Base-by-base conservation (phyloP, 1,140 invertebrate genomes). In the Melanaphis sacchari region DNA sequence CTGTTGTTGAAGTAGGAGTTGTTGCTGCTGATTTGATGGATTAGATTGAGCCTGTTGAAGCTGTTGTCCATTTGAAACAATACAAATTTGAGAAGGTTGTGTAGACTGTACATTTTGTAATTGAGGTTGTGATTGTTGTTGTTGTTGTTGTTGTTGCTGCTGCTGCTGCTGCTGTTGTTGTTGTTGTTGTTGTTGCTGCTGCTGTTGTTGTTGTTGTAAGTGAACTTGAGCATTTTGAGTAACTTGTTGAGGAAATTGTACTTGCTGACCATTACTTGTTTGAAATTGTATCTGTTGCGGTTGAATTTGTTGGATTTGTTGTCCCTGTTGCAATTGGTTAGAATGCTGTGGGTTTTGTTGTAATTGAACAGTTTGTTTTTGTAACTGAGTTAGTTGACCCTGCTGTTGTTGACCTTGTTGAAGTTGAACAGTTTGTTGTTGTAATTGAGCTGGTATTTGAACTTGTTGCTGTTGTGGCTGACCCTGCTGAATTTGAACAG, bases 341-440 rank as follows among this genome's bases (percentile, higher is more conserved):
- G 82, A 93, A 85, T 94, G 94, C 41, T 94, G 94, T 49, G 94
- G 94, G 22, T 93, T 89, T 94, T 93, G 94, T 85, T 94, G 94
- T 46, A 95, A 95, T 76, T 96, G 96, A 87, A 96, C 95, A 8
- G 96, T 95, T 94, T 96, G 95, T 84, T 96, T 95, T 76, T 96
- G 96, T 36, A 95, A 95, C 84, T 95, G 88, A 9, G 88, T 38
- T 15, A 89, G 95, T 90, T 95, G 96, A 43, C 95, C 95, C 88
- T 95, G 95, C 46, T 95, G 95, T 88, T 95, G 95, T 90, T 95
- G 96, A 43, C 95, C 95, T 90, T 95, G 95, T 52, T 95, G 95
- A 81, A 95, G 95, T 84, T 95, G 95, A 43, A 96, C 95, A 84
- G 96, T 94, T 26, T 95, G 95, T 94, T 95, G 94, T 95, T 95